These are phyloP conservation scores for Actenoides hombroni DNA, from an alignment of 2,113 vertebrate genomes.

Conservation along the genomic window DNA sequence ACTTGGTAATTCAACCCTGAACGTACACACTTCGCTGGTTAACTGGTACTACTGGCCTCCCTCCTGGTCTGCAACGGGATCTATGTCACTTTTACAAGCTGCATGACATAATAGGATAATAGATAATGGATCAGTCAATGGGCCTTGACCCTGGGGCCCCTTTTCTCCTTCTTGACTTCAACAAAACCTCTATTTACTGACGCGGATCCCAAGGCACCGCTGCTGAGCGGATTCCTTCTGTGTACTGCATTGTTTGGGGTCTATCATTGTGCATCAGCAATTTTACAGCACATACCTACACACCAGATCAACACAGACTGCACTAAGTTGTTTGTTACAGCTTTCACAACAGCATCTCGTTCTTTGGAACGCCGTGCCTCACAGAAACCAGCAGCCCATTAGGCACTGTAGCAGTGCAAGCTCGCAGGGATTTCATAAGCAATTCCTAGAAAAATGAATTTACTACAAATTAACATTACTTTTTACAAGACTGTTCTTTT, in stretches of 20 bases:
- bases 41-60: neutral
- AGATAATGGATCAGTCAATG: neutral
- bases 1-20: neutral
- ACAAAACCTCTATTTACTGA: neutral
- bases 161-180: neutral
- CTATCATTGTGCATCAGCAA: neutral
- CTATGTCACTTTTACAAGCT: neutral
- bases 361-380: neutral
- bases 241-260: neutral
- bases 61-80: neutral
- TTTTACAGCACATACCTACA: neutral
- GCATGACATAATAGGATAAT: neutral
- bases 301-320: rapidly evolving
- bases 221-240: neutral
- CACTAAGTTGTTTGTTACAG: neutral
- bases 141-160: neutral
- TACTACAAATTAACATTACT: neutral
- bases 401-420: neutral
- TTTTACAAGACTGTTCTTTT: neutral
- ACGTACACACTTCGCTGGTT: neutral
- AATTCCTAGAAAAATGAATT: neutral
- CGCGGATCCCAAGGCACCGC: neutral
- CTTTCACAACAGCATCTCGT: neutral
- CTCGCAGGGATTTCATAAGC: too few species aligned
- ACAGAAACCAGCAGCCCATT: neutral